phyloP scores from a whole-genome alignment of 92 coral and sea anemone genomes.

The Zoanthus gigantus region DNA sequence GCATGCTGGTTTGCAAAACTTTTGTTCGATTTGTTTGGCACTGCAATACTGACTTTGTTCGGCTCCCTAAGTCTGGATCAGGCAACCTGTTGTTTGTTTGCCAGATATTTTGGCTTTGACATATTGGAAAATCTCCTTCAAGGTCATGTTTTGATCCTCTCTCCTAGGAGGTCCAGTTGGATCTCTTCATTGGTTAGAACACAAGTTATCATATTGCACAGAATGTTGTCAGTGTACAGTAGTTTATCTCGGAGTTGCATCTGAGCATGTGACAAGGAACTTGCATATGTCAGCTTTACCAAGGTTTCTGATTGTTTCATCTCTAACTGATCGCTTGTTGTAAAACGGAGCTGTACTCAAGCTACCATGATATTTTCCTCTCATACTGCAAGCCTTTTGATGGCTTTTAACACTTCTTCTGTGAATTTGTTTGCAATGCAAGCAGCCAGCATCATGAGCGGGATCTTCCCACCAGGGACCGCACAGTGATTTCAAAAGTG shows the following conservation, averaged over 20 bases:
- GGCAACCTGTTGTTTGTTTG: constrained; percentile 42
- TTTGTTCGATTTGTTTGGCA: constrained; percentile 7
- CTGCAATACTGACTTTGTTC: constrained; percentile 36
- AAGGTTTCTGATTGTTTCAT: constrained; percentile 56
- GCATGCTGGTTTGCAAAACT: not conserved
- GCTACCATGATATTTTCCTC: constrained; percentile 76
- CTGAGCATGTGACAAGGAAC: constrained; percentile 47
- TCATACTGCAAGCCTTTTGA: constrained; percentile 62
- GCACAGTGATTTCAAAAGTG: too few species aligned
- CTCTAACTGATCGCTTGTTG: constrained; percentile 66
- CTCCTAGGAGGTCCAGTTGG: too few species aligned
- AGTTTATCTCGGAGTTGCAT: constrained; percentile 54
- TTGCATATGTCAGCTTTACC: constrained; percentile 61
- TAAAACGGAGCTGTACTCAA: constrained; percentile 56
- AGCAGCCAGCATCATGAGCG: constrained; percentile 68
- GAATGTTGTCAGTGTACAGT: constrained; percentile 53
- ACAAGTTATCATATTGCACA: constrained; percentile 56
- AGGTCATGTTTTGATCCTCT: not conserved
- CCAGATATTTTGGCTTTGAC: constrained; percentile 34
- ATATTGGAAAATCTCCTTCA: constrained; percentile 46
- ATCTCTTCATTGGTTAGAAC: constrained; percentile 12
- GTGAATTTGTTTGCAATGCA: constrained; percentile 57
- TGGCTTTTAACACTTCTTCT: constrained; percentile 59
- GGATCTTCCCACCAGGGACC: constrained; percentile 36
- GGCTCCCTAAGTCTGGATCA: constrained; percentile 24